A percentile compares a stretch with the other conserved stretches of the same genome.
phyloP scores from a whole-genome alignment of 2,888 invertebrate species.

The Scaptomyza caliginosa region DNA sequence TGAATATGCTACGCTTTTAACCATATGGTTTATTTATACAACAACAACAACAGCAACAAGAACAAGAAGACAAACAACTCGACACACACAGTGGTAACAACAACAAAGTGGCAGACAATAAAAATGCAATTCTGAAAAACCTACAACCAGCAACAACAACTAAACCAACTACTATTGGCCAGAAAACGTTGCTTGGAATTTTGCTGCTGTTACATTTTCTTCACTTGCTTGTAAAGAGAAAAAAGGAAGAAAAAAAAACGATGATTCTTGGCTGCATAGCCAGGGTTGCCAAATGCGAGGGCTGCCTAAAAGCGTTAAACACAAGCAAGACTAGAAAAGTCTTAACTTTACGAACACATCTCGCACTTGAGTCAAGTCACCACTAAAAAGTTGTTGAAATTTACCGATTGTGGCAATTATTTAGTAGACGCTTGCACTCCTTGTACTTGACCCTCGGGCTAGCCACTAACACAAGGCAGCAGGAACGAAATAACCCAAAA shows the following conservation, averaged over 20 bases:
- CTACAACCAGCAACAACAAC: slow-evolving; percentile 46
- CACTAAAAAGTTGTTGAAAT: slow-evolving; percentile 73
- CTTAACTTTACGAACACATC: slow-evolving; percentile 12
- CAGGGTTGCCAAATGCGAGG: slow-evolving; percentile 46
- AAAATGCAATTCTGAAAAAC: slow-evolving; percentile 76
- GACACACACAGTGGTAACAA: slow-evolving; percentile 69
- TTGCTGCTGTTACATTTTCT: slow-evolving; percentile 58
- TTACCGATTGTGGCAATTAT: slow-evolving; percentile 70
- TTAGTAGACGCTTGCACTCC: slow-evolving; percentile 54
- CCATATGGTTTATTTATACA: slow-evolving; percentile 78
- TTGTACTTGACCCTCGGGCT: slow-evolving; percentile 54
- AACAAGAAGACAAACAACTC: no score
- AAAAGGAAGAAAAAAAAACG: slow-evolving; percentile 19
- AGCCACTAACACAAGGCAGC: slow-evolving; percentile 17
- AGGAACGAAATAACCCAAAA: slow-evolving; percentile 19
- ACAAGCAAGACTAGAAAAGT: no score
- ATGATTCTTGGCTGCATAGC: slow-evolving; percentile 24
- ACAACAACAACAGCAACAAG: slow-evolving; percentile 48
- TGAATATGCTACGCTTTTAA: slow-evolving; percentile 78
- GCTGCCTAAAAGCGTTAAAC: neutral
- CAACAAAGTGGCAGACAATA: slow-evolving; percentile 77
- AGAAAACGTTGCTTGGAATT: slow-evolving; percentile 68
- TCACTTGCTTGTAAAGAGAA: slow-evolving; percentile 46
- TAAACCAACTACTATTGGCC: slow-evolving; percentile 42
- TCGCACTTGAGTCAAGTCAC: slow-evolving; percentile 34